These are phyloP conservation scores for Lucifuga dentata DNA, from an alignment of 2,113 vertebrate genomes.

Conservation along the genomic window DNA sequence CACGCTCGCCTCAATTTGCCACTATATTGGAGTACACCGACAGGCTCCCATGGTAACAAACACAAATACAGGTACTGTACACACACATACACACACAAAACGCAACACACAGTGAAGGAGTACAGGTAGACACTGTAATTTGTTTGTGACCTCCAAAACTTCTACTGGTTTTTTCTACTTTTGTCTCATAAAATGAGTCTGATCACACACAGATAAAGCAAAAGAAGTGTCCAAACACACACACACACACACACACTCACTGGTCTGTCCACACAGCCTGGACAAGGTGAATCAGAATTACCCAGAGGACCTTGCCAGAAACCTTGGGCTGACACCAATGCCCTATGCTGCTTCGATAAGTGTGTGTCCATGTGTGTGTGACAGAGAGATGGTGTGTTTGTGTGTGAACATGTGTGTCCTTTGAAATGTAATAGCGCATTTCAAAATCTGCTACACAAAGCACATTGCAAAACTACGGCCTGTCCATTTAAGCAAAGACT, in stretches of 20 bases:
- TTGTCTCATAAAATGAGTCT: conserved; percentile 62
- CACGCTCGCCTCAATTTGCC: conserved; percentile 65
- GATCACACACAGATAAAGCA: conserved; percentile 50
- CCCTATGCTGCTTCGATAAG: conserved; percentile 58
- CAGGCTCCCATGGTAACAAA: conserved; percentile 10
- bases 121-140: conserved; percentile 42
- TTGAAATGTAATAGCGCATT: conserved; percentile 77
- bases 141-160: conserved; percentile 81
- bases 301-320: conserved; percentile 79
- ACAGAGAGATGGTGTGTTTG: conserved; percentile 15
- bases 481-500: conserved; percentile 80
- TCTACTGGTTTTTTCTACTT: conserved; percentile 57
- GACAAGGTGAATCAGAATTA: conserved; percentile 83
- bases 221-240: conserved; percentile 46
- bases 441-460: conserved; percentile 83
- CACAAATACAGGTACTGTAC: conserved; percentile 26
- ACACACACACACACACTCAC: conserved; percentile 46
- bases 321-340: conserved; percentile 79
- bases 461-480: conserved; percentile 77
- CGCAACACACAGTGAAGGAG: conserved; percentile 3
- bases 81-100: conserved; percentile 19
- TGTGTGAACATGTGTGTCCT: conserved; percentile 59
- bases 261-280: conserved; percentile 41
- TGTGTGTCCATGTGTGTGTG: conserved; percentile 32
- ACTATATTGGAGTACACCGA: conserved; percentile 47